phyloP scores from a whole-genome alignment of 2,797 vertebrate species.

The Artibeus lituratus region DNA sequence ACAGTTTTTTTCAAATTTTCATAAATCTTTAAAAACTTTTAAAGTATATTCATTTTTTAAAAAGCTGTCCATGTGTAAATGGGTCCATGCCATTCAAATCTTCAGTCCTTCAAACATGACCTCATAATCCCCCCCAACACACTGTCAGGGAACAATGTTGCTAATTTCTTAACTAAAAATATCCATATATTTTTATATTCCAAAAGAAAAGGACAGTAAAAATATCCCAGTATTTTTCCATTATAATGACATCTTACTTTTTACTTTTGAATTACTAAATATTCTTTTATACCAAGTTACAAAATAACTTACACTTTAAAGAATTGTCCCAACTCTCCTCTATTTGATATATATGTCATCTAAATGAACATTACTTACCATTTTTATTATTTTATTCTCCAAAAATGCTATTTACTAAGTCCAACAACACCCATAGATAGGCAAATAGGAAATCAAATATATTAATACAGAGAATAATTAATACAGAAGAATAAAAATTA shows the following conservation, averaged over 20 bases:
- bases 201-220: background rate
- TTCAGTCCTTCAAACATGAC: background rate
- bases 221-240: background rate
- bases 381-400: background rate
- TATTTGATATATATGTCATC: background rate
- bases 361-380: background rate
- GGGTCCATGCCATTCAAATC: background rate
- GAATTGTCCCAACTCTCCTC: background rate
- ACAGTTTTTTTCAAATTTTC: background rate
- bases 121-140: background rate
- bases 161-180: background rate
- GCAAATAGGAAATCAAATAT: background rate
- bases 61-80: background rate
- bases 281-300: background rate
- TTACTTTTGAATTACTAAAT: background rate
- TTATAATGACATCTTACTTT: background rate
- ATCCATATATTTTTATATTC: background rate
- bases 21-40: background rate
- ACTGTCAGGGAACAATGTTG: background rate
- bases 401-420: background rate
- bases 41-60: background rate
- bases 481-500: slow-evolving; percentile 80
- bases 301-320: background rate
- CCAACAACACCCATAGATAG: background rate
- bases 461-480: background rate